Base-by-base conservation (phyloP, 2,888 invertebrate species). In the Leptinotarsa haldemani region DNA sequence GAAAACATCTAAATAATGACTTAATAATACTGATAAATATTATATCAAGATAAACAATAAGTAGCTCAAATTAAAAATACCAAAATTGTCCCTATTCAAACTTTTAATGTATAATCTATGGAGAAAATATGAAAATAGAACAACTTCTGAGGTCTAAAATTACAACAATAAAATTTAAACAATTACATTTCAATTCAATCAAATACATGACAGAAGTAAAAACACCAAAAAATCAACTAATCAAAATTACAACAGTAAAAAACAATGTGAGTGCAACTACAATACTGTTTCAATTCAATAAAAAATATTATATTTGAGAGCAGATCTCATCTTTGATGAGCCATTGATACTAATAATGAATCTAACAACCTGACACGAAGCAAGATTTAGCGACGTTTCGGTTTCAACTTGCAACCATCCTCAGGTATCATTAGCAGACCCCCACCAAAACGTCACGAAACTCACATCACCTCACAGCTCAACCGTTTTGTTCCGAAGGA, bases 381-480 rank as follows among this genome's bases (percentile, higher is more conserved):
- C 18, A 12, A 18, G n/a, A 12, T 3, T 52, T 18, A 18, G 52
- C 18, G 52, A 52, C 52, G 52, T 52, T 52, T 52, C 52, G 52
- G 52, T 18, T 9, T 7, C 18, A 52, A 52, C 4, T 7, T 50
- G 16, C 50, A 52, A 52, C 52, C 52, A 52, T 18, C 52, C 3
- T 18, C 18, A 52, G 52, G 52, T 16, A 15, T 4, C 2, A 56
- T 13, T 20, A 18, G 13, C 18, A 56, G 18, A 56, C 13, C 12
- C n/a, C 20, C 18, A 22, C 20, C 25, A 3, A 56, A 22, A 15
- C 13, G 22, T 25, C 20, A 22, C 56, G 0, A 18, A 20, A 20
- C 22, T 56, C 7, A 13, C n/a, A 9, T 30, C 18, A 40, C 46
- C 53, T 67, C 30, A 53, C 30, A 72, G n/a, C 18, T n/a, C 61